Evolutionary conservation across 2,888 invertebrate species (phyloP).

Genomic region (Pollenia amentaria): DNA sequence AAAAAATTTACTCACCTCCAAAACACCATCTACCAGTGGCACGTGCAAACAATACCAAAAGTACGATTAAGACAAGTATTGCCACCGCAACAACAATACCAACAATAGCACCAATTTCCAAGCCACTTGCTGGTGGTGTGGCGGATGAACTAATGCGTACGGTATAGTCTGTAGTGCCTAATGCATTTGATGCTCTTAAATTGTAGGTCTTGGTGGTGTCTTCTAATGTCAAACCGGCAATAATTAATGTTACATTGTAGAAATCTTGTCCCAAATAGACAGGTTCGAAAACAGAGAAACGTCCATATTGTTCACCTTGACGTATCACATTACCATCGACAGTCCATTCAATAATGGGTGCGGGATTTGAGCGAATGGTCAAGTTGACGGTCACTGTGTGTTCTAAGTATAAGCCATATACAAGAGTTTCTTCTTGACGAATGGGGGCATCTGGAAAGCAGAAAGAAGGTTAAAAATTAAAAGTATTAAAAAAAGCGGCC

Average conservation of each 20-base stretch:
- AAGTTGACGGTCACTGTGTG: slow-evolving; percentile 90
- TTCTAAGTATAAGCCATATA: slow-evolving; percentile 91
- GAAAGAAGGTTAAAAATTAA: neutral
- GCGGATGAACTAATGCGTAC: slow-evolving; percentile 89
- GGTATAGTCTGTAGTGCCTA: slow-evolving; percentile 88
- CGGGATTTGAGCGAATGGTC: slow-evolving; percentile 90
- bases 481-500: neutral
- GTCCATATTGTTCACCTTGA: slow-evolving; percentile 85
- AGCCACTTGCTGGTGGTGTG: slow-evolving; percentile 88
- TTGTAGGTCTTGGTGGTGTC: slow-evolving; percentile 90
- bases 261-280: slow-evolving; percentile 86
- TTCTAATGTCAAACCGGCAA: slow-evolving; percentile 89
- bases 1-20: slow-evolving; percentile 88
- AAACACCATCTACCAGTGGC: slow-evolving; percentile 94
- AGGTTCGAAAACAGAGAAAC: slow-evolving; percentile 82
- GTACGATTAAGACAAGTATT: slow-evolving; percentile 88
- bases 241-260: slow-evolving; percentile 89
- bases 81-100: slow-evolving; percentile 90
- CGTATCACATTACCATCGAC: slow-evolving; percentile 86
- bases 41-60: slow-evolving; percentile 89
- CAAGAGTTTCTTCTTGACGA: slow-evolving; percentile 86
- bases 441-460: slow-evolving; percentile 87
- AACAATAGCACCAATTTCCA: slow-evolving; percentile 91
- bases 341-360: slow-evolving; percentile 89
- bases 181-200: slow-evolving; percentile 89